These are phyloP conservation scores for Vesta saturnalis DNA, from an alignment of 2,888 invertebrate genomes.

Conservation along the genomic window DNA sequence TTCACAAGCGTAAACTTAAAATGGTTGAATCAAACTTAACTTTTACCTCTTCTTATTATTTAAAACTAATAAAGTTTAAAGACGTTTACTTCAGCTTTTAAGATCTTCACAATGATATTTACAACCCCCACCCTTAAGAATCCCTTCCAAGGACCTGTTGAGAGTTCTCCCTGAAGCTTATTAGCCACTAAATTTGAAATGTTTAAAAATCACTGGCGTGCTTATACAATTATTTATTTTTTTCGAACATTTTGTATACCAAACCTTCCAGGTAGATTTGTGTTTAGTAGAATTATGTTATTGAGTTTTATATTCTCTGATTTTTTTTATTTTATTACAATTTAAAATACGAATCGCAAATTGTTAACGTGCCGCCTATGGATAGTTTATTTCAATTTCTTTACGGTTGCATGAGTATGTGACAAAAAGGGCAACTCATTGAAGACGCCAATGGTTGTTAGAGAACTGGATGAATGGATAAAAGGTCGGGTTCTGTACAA, in stretches of 20 bases:
- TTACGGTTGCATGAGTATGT: constrained; percentile 56
- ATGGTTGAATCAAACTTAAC: constrained; percentile 18
- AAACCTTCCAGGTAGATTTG: neutral
- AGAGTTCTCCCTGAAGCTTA: constrained; percentile 24
- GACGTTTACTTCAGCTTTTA: constrained; percentile 18
- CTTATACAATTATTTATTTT: neutral
- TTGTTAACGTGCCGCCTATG: constrained; percentile 21
- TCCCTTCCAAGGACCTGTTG: constrained; percentile 41
- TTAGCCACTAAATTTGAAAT: constrained; percentile 27
- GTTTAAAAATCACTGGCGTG: constrained; percentile 13
- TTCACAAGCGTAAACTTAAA: constrained; percentile 10
- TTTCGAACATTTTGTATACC: neutral
- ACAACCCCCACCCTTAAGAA: constrained; percentile 42
- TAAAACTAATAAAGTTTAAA: constrained; percentile 11
- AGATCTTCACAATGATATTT: constrained; percentile 38
- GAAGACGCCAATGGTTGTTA: constrained; percentile 49
- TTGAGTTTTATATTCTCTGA: too few species aligned
- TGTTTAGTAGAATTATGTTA: neutral
- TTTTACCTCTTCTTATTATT: neutral
- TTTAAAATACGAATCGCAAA: too few species aligned
- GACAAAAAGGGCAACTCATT: constrained; percentile 57
- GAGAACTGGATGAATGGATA: constrained; percentile 50
- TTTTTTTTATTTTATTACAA: too few species aligned
- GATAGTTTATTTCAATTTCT: constrained; percentile 36
- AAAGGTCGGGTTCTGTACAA: constrained; percentile 54